Conservation (phyloP, 1,140 invertebrate genomes). For the Acromyrmex heyeri region DNA sequence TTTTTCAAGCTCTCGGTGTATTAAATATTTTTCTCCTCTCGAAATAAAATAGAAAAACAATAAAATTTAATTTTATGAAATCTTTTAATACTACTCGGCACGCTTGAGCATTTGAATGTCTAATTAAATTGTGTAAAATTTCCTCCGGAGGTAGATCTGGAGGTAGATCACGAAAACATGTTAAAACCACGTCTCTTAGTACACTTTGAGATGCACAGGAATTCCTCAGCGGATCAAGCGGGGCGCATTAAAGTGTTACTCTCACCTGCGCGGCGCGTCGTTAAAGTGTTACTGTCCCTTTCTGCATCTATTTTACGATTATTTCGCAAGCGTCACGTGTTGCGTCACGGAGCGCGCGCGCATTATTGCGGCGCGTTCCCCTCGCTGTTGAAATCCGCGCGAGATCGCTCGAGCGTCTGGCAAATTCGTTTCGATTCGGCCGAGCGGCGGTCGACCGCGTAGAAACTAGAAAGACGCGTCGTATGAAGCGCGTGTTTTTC, state of each 20-base stretch:
- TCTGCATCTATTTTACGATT: constrained; percentile 23
- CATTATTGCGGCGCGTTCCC: constrained; percentile 28
- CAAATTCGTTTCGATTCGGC: constrained; percentile 57
- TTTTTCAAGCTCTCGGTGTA: background rate
- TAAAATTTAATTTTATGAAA: background rate
- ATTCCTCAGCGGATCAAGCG: constrained; percentile 10
- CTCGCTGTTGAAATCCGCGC: constrained; percentile 43
- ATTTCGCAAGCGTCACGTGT: constrained; percentile 41
- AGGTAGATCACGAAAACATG: too few relatives aligned
- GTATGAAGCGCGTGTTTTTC: background rate
- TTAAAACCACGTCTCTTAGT: background rate
- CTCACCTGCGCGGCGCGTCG: constrained; percentile 14
- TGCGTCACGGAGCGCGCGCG: constrained; percentile 24
- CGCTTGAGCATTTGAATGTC: background rate
- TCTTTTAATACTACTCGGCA: too few relatives aligned
- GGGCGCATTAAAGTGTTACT: background rate
- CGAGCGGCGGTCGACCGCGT: background rate
- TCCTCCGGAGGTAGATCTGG: background rate
- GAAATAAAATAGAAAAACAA: background rate
- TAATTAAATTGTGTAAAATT: background rate
- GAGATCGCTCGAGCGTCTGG: constrained; percentile 45
- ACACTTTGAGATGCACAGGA: background rate
- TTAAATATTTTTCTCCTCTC: background rate
- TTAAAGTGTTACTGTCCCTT: constrained; percentile 30
- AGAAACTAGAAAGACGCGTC: background rate